Evolutionary conservation across 2,888 invertebrate genomes (phyloP), one percentile per base, ranked within the genome.

Genomic region (Xestia sexstrigata): DNA sequence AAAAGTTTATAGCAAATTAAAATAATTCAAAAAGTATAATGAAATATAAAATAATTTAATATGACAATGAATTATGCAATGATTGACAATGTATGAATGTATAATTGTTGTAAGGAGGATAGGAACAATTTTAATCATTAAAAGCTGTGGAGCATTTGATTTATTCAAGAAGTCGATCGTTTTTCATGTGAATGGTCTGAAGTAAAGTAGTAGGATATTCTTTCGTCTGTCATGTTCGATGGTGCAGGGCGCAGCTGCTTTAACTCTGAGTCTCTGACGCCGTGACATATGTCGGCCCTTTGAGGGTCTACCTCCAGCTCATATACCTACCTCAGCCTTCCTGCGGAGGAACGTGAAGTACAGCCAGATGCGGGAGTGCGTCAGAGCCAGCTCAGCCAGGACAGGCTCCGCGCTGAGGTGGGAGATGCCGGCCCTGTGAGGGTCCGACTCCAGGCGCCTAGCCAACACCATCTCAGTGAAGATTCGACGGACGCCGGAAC

Each of bases 281-380:
- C 35, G 35, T 3, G 35, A 35, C 4, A 35, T 35, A 35, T 35
- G 35, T 35, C 6, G 6, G 35, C 6, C 42, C 5, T 70, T n/a
- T 20, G 39, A 26, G n/a, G 26, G 35, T 58, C 23, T 70, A 26
- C 23, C 20, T 72, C 1, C 15, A 62, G 35, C 7, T 35, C 3
- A 11, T 42, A 23, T 15, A 63, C 95, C 95, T 93, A 98, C 98
- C 93, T 97, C 97, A 35, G 98, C 96, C 91, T 99, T 97, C 79
- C 99, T 97, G 72, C 97, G 97, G 81, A 99, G 97, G 96, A 99
- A 99, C 87, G 98, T 97, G 88, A 99, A 98, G 94, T 99, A 99
- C 39, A 99, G 96, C 91, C 99, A 98, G n/a, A 98, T 97, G 85
- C 99, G 97, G 0, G 99, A 98, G 95, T 99, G 99, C 96, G 99